Conservation (phyloP, 1,140 invertebrate species). For the Thaumatotibia leucotreta region DNA sequence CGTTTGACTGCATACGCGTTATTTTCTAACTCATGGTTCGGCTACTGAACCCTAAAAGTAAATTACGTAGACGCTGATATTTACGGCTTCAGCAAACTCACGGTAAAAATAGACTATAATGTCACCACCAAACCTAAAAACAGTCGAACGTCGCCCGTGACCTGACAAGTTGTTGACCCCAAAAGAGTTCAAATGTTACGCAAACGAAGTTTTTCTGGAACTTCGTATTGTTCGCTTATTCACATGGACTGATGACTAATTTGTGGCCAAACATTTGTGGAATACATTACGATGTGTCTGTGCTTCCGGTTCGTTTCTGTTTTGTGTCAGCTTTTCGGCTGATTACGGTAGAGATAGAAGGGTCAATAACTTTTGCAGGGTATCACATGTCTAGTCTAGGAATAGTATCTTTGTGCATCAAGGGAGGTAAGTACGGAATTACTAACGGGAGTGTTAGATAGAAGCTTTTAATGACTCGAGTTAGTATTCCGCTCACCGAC, state of each 20-base stretch:
- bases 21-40: too few relatives aligned
- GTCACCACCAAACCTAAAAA: neutral
- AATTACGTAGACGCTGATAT: too few relatives aligned
- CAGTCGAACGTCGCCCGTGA: neutral
- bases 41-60: too few relatives aligned
- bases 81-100: neutral
- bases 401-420: too few relatives aligned
- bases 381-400: too few relatives aligned
- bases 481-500: too few relatives aligned
- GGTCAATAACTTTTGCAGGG: too few relatives aligned
- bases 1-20: too few relatives aligned
- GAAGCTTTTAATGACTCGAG: too few relatives aligned
- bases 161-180: neutral
- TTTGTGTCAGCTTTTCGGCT: neutral
- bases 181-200: conserved; percentile 6
- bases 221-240: neutral
- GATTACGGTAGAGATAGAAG: neutral
- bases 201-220: neutral
- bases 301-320: neutral
- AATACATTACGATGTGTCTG: neutral
- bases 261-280: conserved; percentile 7
- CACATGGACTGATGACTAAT: conserved; percentile 5
- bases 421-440: too few relatives aligned
- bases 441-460: too few relatives aligned
- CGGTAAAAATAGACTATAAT: too few relatives aligned